A percentile compares a stretch with the other conserved stretches of the same genome.
Evolutionary conservation across 2,797 vertebrate species (phyloP).

Genomic region (Rousettus madagascariensis): DNA sequence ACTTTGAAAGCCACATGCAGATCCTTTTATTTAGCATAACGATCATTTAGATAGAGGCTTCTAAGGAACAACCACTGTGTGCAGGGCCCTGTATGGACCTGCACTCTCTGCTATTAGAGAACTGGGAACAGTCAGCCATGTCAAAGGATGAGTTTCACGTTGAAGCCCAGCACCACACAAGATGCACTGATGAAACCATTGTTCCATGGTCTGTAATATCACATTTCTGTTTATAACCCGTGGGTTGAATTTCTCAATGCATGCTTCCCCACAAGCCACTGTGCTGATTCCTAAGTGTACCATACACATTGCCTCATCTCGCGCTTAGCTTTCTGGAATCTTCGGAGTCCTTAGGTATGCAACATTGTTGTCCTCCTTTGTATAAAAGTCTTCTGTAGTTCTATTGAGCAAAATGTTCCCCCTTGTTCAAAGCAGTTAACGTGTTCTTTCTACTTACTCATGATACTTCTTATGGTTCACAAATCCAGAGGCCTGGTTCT

Average conservation of each 20-base stretch:
- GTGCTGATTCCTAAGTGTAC: neutral
- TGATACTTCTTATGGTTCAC: neutral
- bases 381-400: neutral
- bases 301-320: fast-evolving
- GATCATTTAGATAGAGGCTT: neutral
- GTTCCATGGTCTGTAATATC: neutral
- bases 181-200: fast-evolving
- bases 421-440: neutral
- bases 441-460: neutral
- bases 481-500: slow-evolving; percentile 93
- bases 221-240: neutral
- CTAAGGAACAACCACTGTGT: neutral
- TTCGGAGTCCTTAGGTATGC: neutral
- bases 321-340: neutral
- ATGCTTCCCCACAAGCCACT: neutral
- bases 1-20: neutral
- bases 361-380: neutral
- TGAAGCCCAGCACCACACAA: neutral
- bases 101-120: fast-evolving
- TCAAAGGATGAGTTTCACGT: neutral
- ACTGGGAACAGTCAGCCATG: fast-evolving
- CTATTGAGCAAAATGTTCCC: fast-evolving
- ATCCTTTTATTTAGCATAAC: neutral
- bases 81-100: neutral
- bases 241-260: neutral